These are phyloP conservation scores for Yponomeuta evonymella DNA, from an alignment of 2,888 invertebrate species.

Conservation along the genomic window DNA sequence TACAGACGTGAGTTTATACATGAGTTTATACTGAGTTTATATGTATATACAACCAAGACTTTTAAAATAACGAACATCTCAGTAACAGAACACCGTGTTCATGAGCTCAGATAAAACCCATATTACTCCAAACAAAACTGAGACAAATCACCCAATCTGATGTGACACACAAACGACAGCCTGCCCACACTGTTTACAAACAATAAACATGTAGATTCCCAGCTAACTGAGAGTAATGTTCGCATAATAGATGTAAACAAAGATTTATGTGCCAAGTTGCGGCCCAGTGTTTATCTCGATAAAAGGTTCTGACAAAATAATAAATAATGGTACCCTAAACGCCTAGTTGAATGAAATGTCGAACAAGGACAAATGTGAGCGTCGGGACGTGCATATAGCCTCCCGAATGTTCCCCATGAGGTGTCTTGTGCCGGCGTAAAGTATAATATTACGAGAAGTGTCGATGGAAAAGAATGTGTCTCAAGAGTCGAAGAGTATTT, in stretches of 20 bases:
- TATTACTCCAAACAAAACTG: neutral
- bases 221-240: conserved; percentile 6
- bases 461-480: neutral
- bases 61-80: neutral
- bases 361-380: conserved; percentile 15
- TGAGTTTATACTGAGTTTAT: neutral
- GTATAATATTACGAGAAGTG: neutral
- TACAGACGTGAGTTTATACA: too few relatives aligned
- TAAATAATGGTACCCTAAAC: conserved; percentile 15
- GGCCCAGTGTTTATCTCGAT: conserved; percentile 10
- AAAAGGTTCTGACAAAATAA: conserved; percentile 13
- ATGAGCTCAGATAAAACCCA: neutral
- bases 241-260: conserved; percentile 14
- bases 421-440: neutral
- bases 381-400: neutral
- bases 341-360: conserved; percentile 14
- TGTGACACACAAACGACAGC: neutral
- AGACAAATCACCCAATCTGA: neutral
- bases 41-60: too few relatives aligned
- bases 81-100: neutral
- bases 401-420: conserved; percentile 7
- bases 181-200: neutral
- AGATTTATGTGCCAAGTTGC: conserved; percentile 12
- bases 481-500: neutral
- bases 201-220: conserved; percentile 10